Evolutionary conservation across 2,888 invertebrate genomes (phyloP).

Genomic region (Xestia xanthographa): DNA sequence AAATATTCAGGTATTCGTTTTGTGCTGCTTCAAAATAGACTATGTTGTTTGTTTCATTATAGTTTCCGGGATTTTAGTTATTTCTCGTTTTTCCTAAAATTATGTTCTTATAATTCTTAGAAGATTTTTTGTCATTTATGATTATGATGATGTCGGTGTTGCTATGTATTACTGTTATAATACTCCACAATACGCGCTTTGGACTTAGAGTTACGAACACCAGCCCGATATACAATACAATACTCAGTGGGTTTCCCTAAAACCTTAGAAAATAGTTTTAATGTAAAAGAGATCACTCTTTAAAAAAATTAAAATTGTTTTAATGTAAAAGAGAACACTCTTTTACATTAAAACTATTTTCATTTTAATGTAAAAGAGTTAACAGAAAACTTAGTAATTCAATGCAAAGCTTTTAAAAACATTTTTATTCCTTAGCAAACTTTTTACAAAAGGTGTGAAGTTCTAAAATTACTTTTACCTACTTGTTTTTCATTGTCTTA

Average conservation of each 20-base stretch:
- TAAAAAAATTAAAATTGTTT: too few relatives aligned
- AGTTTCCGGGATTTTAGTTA: neutral
- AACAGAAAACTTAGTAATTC: neutral
- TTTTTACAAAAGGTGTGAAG: constrained; percentile 13
- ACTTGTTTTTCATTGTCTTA: neutral
- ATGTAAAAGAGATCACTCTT: neutral
- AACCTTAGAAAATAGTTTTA: neutral
- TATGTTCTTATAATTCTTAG: neutral
- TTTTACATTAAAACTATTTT: too few relatives aligned
- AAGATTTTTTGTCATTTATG: neutral
- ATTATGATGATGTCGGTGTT: neutral
- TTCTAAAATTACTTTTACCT: neutral
- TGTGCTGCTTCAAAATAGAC: constrained; percentile 7
- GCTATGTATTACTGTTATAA: neutral
- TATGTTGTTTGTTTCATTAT: neutral
- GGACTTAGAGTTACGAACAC: neutral
- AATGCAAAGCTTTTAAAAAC: neutral
- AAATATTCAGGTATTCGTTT: constrained; percentile 11
- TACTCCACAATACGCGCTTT: neutral
- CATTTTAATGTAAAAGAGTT: neutral
- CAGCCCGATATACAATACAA: neutral
- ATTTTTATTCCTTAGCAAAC: neutral
- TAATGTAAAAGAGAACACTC: too few relatives aligned
- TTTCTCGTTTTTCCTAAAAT: neutral
- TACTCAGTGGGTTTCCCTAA: neutral